Evolutionary conservation across 1,140 invertebrate species (phyloP).

Genomic region (Delia radicum): DNA sequence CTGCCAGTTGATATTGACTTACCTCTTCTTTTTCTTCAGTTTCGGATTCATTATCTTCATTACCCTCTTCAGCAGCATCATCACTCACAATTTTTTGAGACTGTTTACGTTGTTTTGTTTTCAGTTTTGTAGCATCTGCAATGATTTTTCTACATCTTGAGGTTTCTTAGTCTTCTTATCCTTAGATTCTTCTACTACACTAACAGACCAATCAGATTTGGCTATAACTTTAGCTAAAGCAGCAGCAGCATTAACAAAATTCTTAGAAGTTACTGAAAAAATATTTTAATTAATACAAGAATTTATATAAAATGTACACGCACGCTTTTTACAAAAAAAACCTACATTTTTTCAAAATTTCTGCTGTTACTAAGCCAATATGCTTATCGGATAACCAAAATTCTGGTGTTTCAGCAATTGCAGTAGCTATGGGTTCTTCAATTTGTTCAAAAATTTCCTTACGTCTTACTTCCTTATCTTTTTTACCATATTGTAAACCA

Average conservation of each 20-base stretch:
- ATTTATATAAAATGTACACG: no score
- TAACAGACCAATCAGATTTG: slow-evolving; percentile 54
- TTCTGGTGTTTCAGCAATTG: slow-evolving; percentile 63
- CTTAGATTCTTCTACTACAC: slow-evolving; percentile 36
- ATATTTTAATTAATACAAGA: neutral
- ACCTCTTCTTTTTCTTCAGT: slow-evolving; percentile 35
- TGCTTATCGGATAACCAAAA: slow-evolving; percentile 72
- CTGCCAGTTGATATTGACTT: neutral
- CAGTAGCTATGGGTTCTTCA: slow-evolving; percentile 64
- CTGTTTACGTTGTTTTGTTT: slow-evolving; percentile 16
- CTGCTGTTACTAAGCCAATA: slow-evolving; percentile 69
- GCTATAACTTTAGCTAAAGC: slow-evolving; percentile 58
- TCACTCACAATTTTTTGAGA: slow-evolving; percentile 28
- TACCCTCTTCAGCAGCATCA: slow-evolving; percentile 17
- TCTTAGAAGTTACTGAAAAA: slow-evolving; percentile 37
- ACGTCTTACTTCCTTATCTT: slow-evolving; percentile 69
- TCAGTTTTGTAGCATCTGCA: slow-evolving; percentile 38
- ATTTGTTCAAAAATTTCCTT: slow-evolving; percentile 73
- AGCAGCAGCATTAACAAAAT: slow-evolving; percentile 54
- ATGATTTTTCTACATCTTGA: slow-evolving; percentile 46
- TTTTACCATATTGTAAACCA: slow-evolving; percentile 78
- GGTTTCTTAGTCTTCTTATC: slow-evolving; percentile 33
- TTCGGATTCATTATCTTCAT: slow-evolving; percentile 31
- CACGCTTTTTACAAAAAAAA: slow-evolving; percentile 1
- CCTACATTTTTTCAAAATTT: slow-evolving; percentile 67